A percentile compares a stretch with the other conserved stretches of the same genome.
Evolutionary conservation across 2,113 vertebrate genomes (phyloP).

Genomic region (Platanista minor): DNA sequence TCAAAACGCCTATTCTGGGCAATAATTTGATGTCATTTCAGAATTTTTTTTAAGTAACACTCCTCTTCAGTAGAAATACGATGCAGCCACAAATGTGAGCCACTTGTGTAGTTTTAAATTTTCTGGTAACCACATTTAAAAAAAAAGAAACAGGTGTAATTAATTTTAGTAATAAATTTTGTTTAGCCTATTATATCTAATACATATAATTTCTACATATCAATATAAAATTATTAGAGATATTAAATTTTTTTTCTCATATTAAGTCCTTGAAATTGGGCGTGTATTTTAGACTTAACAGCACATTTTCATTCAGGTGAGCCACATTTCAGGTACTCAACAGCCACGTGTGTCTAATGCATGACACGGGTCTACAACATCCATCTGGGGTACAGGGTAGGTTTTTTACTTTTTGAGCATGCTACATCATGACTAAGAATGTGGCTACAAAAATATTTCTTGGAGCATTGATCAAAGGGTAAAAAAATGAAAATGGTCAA

Average conservation of each 20-base stretch:
- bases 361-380: neutral
- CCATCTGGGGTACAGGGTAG: neutral
- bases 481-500: neutral
- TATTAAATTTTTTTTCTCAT: neutral
- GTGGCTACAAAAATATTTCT: neutral
- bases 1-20: neutral
- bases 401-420: neutral
- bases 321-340: neutral
- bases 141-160: neutral
- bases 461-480: neutral
- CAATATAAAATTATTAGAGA: neutral
- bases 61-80: neutral
- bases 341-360: neutral
- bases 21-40: neutral
- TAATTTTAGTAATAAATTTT: neutral
- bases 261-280: neutral
- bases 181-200: neutral
- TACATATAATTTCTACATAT: neutral
- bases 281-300: neutral
- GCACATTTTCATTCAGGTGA: neutral
- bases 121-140: neutral
- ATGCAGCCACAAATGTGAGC: neutral
- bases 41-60: neutral
- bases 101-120: neutral
- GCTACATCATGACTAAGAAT: neutral